phyloP scores from a whole-genome alignment of 2,888 invertebrate genomes.

The Silvanus unidentatus region DNA sequence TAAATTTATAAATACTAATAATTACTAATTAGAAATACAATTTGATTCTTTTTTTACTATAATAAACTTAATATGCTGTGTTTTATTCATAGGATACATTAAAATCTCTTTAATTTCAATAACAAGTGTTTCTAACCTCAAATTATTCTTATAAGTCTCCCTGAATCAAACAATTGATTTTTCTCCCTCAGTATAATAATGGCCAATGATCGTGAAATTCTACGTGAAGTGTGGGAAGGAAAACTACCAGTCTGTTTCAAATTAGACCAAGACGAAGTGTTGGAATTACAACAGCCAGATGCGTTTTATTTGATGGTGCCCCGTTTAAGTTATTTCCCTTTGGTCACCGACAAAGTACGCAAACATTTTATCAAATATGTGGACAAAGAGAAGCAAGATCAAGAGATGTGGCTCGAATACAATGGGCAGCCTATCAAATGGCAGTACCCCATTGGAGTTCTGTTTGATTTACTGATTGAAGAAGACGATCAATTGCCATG shows the following conservation, averaged over 20 bases:
- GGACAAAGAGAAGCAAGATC: constrained; percentile 72
- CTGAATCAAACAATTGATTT: too few species aligned
- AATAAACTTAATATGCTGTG: too few species aligned
- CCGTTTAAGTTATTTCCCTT: constrained; percentile 86
- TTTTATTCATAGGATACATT: too few species aligned
- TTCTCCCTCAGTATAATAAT: constrained; percentile 46
- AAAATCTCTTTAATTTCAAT: too few species aligned
- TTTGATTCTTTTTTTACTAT: too few species aligned
- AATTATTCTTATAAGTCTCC: too few species aligned
- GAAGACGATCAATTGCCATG: constrained; percentile 77
- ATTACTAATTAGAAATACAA: too few species aligned
- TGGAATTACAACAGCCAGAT: constrained; percentile 84
- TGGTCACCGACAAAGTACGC: constrained; percentile 91
- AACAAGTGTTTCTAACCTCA: too few species aligned
- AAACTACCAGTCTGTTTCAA: constrained; percentile 91
- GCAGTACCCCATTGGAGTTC: constrained; percentile 81
- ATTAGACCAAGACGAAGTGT: constrained; percentile 81
- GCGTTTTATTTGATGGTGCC: constrained; percentile 92
- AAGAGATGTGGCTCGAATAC: constrained; percentile 92
- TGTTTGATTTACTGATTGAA: constrained; percentile 74
- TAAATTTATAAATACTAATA: too few species aligned
- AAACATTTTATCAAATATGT: constrained; percentile 83
- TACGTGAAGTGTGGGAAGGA: constrained; percentile 94
- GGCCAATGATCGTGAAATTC: constrained; percentile 92
- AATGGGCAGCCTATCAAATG: constrained; percentile 89